These are phyloP conservation scores for Phasianus colchicus DNA, from an alignment of 2,113 vertebrate species.

Conservation along the genomic window DNA sequence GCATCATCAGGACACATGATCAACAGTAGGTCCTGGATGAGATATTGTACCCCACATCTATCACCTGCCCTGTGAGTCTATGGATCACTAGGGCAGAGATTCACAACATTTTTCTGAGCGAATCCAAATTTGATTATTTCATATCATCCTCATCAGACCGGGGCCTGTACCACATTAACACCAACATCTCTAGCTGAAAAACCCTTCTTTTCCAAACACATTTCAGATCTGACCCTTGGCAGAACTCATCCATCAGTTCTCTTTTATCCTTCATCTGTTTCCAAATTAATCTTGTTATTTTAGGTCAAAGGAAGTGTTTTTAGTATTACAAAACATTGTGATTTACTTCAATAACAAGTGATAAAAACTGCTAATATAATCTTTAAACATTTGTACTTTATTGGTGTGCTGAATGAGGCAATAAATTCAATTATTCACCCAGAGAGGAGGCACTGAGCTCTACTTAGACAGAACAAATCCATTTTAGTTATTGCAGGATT, in stretches of 20 bases:
- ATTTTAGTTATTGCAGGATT: not conserved
- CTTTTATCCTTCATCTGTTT: not conserved
- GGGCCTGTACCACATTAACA: not conserved
- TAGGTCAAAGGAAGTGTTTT: not conserved
- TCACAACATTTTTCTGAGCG: not conserved
- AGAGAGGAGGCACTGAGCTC: not conserved
- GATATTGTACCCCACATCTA: not conserved
- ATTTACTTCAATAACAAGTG: not conserved
- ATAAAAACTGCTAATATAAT: not conserved
- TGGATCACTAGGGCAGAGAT: not conserved
- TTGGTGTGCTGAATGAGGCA: not conserved
- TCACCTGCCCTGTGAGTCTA: not conserved
- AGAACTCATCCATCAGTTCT: not conserved
- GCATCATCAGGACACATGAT: fast-evolving
- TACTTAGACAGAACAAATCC: not conserved
- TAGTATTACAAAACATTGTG: not conserved
- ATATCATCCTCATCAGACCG: not conserved
- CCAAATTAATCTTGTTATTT: not conserved
- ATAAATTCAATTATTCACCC: not conserved
- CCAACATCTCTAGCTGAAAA: not conserved
- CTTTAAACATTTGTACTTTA: not conserved
- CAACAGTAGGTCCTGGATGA: not conserved
- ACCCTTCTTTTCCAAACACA: not conserved
- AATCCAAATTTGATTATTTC: not conserved
- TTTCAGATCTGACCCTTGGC: not conserved